A percentile compares a stretch with the other conserved stretches of the same genome.
phyloP scores from a whole-genome alignment of 2,797 vertebrate genomes.

The Harpagifer antarcticus region DNA sequence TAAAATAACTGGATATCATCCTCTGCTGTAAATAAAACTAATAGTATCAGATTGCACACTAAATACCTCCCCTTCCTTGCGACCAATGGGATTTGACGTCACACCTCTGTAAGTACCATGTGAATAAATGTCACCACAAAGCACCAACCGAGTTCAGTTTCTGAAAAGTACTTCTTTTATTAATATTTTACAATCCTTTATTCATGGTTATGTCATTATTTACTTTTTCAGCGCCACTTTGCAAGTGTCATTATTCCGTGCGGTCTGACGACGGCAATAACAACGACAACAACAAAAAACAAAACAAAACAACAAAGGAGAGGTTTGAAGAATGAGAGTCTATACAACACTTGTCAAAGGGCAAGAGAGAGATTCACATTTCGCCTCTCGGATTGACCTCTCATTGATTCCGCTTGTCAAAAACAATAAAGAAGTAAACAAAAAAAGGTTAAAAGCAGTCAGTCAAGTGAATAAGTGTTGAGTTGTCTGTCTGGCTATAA shows the following conservation, averaged over 20 bases:
- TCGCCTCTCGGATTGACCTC: constrained; percentile 62
- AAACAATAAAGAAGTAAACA: constrained; percentile 66
- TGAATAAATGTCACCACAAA: constrained; percentile 8
- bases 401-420: constrained; percentile 65
- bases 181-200: constrained; percentile 90
- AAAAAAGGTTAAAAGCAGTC: constrained; percentile 73
- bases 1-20: too few species aligned
- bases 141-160: constrained; percentile 20
- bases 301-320: constrained; percentile 37
- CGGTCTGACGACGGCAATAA: constrained; percentile 77
- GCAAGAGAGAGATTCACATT: constrained; percentile 81
- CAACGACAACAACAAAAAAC: constrained; percentile 28
- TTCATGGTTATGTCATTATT: constrained; percentile 85
- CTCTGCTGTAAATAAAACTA: too few species aligned
- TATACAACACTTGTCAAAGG: constrained; percentile 74
- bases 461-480: constrained; percentile 49
- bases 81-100: too few species aligned
- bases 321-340: constrained; percentile 75
- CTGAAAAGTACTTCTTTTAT: constrained; percentile 89
- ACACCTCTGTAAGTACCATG: too few species aligned
- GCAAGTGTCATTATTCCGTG: constrained; percentile 80
- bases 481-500: constrained; percentile 55
- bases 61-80: too few species aligned
- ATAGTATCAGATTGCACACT: too few species aligned
- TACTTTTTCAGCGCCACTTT: constrained; percentile 79